These are phyloP conservation scores for Puntigrus tetrazona DNA, from an alignment of 2,113 vertebrate genomes.

Conservation along the genomic window DNA sequence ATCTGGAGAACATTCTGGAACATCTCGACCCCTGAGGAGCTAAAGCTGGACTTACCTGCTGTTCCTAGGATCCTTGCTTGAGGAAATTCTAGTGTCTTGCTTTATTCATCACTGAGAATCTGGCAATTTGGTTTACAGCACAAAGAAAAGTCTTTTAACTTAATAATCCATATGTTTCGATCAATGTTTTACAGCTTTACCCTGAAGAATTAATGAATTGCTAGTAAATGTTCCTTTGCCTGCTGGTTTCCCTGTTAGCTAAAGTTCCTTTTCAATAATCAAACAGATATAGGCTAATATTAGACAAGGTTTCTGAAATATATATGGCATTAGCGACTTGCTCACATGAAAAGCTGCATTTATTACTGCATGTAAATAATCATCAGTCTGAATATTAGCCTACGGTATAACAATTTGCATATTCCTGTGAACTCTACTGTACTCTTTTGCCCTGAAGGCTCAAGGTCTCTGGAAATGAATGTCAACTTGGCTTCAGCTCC, in stretches of 20 bases:
- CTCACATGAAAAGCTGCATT: background rate
- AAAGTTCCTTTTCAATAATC: background rate
- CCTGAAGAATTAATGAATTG: background rate
- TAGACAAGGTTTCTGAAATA: background rate
- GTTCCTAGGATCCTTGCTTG: background rate
- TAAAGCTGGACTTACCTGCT: background rate
- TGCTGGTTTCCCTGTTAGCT: background rate
- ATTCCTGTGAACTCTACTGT: background rate
- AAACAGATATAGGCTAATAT: background rate
- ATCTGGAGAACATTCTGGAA: background rate
- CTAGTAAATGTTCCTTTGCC: background rate
- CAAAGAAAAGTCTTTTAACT: background rate
- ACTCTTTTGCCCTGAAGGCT: constrained; percentile 5
- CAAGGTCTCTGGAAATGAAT: constrained; percentile 17
- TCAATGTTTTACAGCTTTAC: background rate
- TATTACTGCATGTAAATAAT: background rate
- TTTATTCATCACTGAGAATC: background rate
- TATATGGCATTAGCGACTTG: background rate
- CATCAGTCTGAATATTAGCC: background rate
- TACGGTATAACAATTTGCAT: background rate
- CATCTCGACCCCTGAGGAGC: background rate
- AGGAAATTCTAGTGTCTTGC: background rate
- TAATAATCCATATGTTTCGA: constrained; percentile 4
- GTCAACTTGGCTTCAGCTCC: background rate
- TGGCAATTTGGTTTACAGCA: background rate